phyloP scores from a whole-genome alignment of 2,888 invertebrate genomes.

The Acanthopleura granulata region DNA sequence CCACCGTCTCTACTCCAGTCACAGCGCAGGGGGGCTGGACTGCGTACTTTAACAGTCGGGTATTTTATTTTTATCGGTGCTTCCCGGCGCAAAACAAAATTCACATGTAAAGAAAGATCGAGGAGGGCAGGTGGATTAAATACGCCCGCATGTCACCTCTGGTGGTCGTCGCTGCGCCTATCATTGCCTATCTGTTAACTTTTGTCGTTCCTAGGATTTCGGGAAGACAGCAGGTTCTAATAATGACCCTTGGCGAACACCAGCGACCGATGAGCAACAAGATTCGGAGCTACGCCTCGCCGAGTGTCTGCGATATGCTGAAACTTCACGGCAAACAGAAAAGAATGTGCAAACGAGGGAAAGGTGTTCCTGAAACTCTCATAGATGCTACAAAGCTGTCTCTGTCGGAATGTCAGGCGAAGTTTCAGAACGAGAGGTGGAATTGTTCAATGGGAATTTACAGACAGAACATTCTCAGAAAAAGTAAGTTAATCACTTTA shows the following conservation, averaged over 20 bases:
- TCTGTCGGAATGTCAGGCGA: constrained; percentile 93
- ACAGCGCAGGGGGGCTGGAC: too few relatives aligned
- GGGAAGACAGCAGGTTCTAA: background rate
- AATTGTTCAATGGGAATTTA: constrained; percentile 95
- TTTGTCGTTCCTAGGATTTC: background rate
- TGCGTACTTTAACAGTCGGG: too few relatives aligned
- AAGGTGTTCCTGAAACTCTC: constrained; percentile 90
- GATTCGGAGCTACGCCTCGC: background rate
- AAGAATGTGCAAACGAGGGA: constrained; percentile 88
- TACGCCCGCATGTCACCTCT: too few relatives aligned
- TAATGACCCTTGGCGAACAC: background rate
- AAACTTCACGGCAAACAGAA: constrained; percentile 78
- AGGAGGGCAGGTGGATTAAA: too few relatives aligned
- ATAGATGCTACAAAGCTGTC: constrained; percentile 92
- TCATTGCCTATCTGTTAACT: too few relatives aligned
- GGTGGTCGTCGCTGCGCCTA: too few relatives aligned
- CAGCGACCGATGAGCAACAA: background rate
- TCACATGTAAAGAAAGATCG: too few relatives aligned
- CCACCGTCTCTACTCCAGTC: too few relatives aligned
- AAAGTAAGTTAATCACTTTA: constrained; percentile 76
- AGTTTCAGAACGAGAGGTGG: constrained; percentile 94
- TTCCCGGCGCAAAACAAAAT: too few relatives aligned
- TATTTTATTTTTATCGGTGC: too few relatives aligned
- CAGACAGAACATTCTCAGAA: constrained; percentile 94
- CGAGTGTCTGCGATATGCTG: constrained; percentile 46